These are phyloP conservation scores for Drosophila pachea DNA, from an alignment of 1,140 invertebrate genomes.

Conservation along the genomic window DNA sequence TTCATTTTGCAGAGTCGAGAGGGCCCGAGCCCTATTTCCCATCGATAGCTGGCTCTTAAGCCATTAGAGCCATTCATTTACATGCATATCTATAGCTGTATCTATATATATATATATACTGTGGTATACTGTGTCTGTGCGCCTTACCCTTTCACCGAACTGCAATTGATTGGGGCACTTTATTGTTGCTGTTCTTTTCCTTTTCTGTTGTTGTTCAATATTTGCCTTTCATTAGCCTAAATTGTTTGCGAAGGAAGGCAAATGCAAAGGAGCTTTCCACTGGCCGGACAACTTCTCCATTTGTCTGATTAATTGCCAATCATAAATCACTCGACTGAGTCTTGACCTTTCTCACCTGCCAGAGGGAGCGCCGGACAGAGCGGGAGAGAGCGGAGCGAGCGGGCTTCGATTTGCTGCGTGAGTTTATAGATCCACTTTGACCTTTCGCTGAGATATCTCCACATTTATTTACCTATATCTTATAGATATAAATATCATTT, in stretches of 20 bases:
- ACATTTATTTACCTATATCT: background rate
- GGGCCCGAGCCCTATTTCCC: no score
- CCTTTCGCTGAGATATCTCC: background rate
- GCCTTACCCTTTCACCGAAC: background rate
- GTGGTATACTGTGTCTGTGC: no score
- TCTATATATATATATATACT: no score
- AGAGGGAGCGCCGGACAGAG: background rate
- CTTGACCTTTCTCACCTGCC: conserved; percentile 16
- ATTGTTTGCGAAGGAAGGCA: conserved; percentile 4
- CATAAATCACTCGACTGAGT: conserved; percentile 16
- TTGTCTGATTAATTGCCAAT: conserved; percentile 25
- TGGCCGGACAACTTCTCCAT: no score
- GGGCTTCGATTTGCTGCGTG: conserved; percentile 1
- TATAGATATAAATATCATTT: conserved; percentile 14
- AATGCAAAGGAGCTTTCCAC: background rate
- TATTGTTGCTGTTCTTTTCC: background rate
- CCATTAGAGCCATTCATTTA: no score
- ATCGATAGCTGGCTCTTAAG: no score
- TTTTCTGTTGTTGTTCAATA: background rate
- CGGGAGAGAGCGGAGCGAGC: no score
- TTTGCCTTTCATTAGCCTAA: conserved; percentile 13
- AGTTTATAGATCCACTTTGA: conserved; percentile 2
- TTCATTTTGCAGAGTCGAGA: no score
- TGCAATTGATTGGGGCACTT: background rate
- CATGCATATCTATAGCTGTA: no score